Base-by-base conservation (phyloP, 2,888 invertebrate genomes). In the Criorhina ranunculi region DNA sequence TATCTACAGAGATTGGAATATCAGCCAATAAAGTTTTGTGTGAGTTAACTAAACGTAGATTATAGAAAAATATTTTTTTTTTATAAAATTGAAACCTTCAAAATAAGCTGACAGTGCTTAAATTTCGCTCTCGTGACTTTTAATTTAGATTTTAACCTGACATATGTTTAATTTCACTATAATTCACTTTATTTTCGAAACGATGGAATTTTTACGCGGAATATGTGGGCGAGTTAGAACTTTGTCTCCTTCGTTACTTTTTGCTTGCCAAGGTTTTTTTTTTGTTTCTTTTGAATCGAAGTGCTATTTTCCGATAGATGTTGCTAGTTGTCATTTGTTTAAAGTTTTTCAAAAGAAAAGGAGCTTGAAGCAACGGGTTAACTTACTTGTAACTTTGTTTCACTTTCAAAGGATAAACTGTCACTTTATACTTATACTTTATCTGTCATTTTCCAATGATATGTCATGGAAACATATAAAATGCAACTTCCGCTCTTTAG, bases 201-300 rank as follows among this genome's bases (percentile, higher is more conserved):
- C 33, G 6, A 33, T 69, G 44, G 67, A 69, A 69, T 69, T 69
- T 55, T 55, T 42, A 31, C n/a, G 1, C 55, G 17, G 42, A 69
- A 53, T 55, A 42, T 12, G 67, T 69, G 55, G 67, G 42, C 42
- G 29, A 24, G 12, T 24, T 31, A 15, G 33, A 15, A 24, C 37
- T 8, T 40, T 66, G 66, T 29, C 51, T 12, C 12, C 37, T 49
- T 19, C 35, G 12, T 9, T n/a, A 40, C 4, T 40, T 24, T n/a
- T 5, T 3, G 51, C 19, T 66, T 66, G 49, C 66, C 40, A 66
- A 51, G 35, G 35, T 49, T 46, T 46, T 29, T 59, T 31, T 9
- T 11, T 8, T 19, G 8, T n/a, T n/a, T n/a, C n/a, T 24, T 24
- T 24, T 24, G 24, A 24, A 24, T 35, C 35, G 35, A 19, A 19